Conservation (phyloP, 2,113 vertebrate species). For the Indri indri region DNA sequence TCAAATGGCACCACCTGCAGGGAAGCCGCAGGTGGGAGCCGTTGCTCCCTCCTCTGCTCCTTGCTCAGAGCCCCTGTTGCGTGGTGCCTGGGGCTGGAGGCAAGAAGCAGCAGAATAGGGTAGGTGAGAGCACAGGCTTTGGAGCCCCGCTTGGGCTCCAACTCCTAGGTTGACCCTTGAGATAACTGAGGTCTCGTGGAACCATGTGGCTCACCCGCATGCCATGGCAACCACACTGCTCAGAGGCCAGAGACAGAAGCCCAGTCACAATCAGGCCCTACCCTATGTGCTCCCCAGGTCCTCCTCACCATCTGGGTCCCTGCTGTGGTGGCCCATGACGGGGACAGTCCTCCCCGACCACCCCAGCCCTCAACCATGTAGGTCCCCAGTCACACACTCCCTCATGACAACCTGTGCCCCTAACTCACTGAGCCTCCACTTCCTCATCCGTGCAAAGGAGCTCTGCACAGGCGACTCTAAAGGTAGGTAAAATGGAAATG, state of each 20-base stretch:
- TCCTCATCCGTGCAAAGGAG: neutral
- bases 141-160: neutral
- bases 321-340: neutral
- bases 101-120: neutral
- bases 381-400: neutral
- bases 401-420: neutral
- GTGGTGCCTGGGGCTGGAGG: neutral
- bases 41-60: neutral
- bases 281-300: neutral
- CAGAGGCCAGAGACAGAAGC: neutral
- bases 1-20: neutral
- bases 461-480: neutral
- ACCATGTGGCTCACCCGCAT: neutral
- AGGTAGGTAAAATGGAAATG: neutral
- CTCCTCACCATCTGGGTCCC: neutral
- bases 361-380: neutral
- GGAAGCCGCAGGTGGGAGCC: neutral
- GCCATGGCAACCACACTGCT: accelerated
- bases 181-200: neutral
- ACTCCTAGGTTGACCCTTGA: neutral
- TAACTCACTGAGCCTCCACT: neutral
- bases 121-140: neutral
- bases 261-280: neutral
- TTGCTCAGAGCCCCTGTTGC: neutral
- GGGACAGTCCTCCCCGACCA: neutral